A percentile compares a stretch with the other conserved stretches of the same genome.
Conservation (phyloP, 2,888 invertebrate genomes). For the Lasioglossum pauxillum region DNA sequence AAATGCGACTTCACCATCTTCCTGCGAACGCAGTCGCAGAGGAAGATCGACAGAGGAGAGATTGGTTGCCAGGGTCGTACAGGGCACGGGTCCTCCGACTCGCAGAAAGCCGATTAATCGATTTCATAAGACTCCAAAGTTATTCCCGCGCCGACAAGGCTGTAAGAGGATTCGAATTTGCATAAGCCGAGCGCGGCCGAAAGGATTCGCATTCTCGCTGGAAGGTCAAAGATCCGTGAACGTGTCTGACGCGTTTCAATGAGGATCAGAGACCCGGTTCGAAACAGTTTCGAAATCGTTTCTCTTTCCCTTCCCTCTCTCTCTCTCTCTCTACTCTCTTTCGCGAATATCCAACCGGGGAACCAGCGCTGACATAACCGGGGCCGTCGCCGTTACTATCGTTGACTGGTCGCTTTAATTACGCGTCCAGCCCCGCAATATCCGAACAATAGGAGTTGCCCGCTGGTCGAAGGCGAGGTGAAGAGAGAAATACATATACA, state of each 20-base stretch:
- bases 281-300: neutral
- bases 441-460: slow-evolving; percentile 24
- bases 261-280: neutral
- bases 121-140: slow-evolving; percentile 54
- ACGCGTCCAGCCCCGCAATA: neutral
- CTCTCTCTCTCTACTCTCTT: neutral
- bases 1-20: neutral
- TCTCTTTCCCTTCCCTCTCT: neutral
- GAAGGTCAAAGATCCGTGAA: slow-evolving; percentile 42
- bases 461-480: slow-evolving; percentile 25
- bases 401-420: slow-evolving; percentile 7
- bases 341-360: neutral
- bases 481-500: slow-evolving; percentile 1
- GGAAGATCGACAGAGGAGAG: neutral
- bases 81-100: neutral
- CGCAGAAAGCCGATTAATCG: slow-evolving; percentile 50
- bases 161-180: slow-evolving; percentile 67
- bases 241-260: slow-evolving; percentile 37
- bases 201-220: slow-evolving; percentile 39
- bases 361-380: neutral
- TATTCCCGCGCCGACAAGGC: slow-evolving; percentile 50
- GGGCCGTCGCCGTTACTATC: neutral
- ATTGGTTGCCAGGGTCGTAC: neutral
- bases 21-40: neutral
- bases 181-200: slow-evolving; percentile 57